Base-by-base conservation (phyloP, 2,888 invertebrate genomes). In the Cybosia mesomella region DNA sequence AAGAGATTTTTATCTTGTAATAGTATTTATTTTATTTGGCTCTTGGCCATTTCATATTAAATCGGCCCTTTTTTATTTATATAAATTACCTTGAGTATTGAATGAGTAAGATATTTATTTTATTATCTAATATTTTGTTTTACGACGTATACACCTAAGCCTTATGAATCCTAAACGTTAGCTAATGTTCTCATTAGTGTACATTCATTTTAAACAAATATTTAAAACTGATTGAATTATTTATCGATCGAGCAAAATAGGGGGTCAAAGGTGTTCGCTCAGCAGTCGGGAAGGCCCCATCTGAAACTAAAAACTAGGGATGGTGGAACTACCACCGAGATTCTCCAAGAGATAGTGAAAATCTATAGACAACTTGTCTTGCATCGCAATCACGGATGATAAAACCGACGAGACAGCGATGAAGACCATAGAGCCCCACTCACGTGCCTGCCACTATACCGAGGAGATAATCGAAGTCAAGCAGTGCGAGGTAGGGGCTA, bases 1-100 rank as follows among this genome's bases (percentile, higher is more conserved):
- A 72, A 69, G 81, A 91, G 93, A 93, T 94, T 86, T 79, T 89
- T 91, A 92, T 92, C 92, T 89, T 76, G 73, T 83, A 80, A 82
- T 83, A 85, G 80, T 85, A 85, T 90, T 87, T 89, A 85, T 87
- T 87, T 87, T 85, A 86, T 86, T 84, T 74, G 72, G 67, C 78
- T 81, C 73, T 79, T 80, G 81, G 75, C 71, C 73, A 80, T 74
- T 77, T 75, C 73, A 69, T 76, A 79, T 82, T 79, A 82, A 75
- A 79, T 76, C 72, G 71, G 75, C 67, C 76, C 73, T 79, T 75
- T 81, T 80, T 81, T 80, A 80, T 79, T 81, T 81, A 71, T 82
- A 78, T 84, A 75, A 76, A 74, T 81, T 76, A 83, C 64, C 59
- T 61, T 66, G 69, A 68, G 66, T 54, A 73, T 58, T 73, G 76